These are phyloP conservation scores for Stichodactyla mertensii DNA, from an alignment of 64 coral and sea anemone genomes.

Conservation along the genomic window DNA sequence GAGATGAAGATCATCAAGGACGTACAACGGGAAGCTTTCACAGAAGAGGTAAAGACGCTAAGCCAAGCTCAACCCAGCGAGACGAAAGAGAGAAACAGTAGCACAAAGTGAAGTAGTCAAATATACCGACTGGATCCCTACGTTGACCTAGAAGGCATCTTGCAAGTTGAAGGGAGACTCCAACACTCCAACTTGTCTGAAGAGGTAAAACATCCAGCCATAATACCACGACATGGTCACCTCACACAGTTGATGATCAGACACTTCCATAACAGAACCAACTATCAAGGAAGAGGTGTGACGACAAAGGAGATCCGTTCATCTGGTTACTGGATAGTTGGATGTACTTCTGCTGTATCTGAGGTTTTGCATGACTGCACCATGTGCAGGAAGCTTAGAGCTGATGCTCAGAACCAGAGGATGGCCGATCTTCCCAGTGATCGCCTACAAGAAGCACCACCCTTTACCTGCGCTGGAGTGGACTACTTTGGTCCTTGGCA, in stretches of 20 bases:
- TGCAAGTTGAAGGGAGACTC: conserved; percentile 37
- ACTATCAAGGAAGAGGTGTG: background rate
- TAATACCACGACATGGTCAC: conserved; percentile 23
- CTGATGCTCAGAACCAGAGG: background rate
- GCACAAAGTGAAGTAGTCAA: too few species aligned
- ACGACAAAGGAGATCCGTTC: background rate
- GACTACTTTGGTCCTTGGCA: background rate
- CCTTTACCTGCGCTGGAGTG: background rate
- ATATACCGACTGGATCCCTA: too few species aligned
- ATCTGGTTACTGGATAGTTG: conserved; percentile 5
- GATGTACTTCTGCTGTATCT: too few species aligned
- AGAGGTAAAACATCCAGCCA: conserved; percentile 28
- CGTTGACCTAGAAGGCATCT: too few species aligned
- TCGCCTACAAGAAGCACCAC: background rate
- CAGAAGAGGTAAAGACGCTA: too few species aligned
- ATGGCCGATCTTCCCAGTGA: background rate
- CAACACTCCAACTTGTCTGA: conserved; percentile 8
- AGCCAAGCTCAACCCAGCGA: too few species aligned
- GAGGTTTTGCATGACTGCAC: too few species aligned
- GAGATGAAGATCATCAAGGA: too few species aligned
- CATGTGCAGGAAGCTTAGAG: too few species aligned
- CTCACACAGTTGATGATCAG: background rate
- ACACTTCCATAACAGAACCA: background rate
- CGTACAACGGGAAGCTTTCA: too few species aligned
- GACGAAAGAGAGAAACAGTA: too few species aligned